Evolutionary conservation across 2,888 invertebrate species (phyloP).

Genomic region (Ischnus inquisitorius): DNA sequence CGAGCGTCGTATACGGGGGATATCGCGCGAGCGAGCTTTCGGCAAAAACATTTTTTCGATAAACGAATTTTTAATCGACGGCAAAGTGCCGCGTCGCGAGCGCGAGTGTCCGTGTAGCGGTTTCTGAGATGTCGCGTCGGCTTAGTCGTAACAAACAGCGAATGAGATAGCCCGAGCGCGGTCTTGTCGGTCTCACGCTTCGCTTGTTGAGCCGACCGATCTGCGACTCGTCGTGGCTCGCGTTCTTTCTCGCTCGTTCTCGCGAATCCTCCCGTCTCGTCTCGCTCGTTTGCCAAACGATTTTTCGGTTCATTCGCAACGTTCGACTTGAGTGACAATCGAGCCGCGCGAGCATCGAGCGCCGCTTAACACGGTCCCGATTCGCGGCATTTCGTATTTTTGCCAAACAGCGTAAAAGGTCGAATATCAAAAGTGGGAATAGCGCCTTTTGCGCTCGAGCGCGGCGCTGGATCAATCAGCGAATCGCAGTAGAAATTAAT

Average conservation of each 20-base stretch:
- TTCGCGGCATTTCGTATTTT: neutral
- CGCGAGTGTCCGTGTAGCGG: slow-evolving; percentile 80
- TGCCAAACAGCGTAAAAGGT: neutral
- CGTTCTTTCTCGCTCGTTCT: slow-evolving; percentile 32
- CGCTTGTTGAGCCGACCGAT: slow-evolving; percentile 76
- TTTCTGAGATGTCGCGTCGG: slow-evolving; percentile 84
- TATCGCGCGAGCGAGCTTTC: neutral
- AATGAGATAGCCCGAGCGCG: slow-evolving; percentile 79
- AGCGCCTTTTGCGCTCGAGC: too few relatives aligned
- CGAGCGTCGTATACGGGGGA: too few relatives aligned
- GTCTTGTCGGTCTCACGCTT: slow-evolving; percentile 84
- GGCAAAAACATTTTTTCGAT: slow-evolving; percentile 6
- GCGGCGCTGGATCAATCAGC: neutral
- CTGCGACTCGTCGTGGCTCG: slow-evolving; percentile 32
- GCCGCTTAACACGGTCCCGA: slow-evolving; percentile 7
- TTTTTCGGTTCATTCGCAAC: slow-evolving; percentile 35
- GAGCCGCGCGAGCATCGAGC: slow-evolving; percentile 41
- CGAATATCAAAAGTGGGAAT: neutral
- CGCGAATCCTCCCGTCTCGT: slow-evolving; percentile 48
- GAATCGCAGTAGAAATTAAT: neutral
- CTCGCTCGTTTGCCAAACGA: slow-evolving; percentile 34
- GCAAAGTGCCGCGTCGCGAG: slow-evolving; percentile 56
- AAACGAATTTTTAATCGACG: slow-evolving; percentile 25
- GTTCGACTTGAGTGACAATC: slow-evolving; percentile 58
- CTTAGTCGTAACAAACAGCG: slow-evolving; percentile 81